These are phyloP conservation scores for Drosophila tripunctata DNA, from an alignment of 2,888 invertebrate species.

Conservation along the genomic window DNA sequence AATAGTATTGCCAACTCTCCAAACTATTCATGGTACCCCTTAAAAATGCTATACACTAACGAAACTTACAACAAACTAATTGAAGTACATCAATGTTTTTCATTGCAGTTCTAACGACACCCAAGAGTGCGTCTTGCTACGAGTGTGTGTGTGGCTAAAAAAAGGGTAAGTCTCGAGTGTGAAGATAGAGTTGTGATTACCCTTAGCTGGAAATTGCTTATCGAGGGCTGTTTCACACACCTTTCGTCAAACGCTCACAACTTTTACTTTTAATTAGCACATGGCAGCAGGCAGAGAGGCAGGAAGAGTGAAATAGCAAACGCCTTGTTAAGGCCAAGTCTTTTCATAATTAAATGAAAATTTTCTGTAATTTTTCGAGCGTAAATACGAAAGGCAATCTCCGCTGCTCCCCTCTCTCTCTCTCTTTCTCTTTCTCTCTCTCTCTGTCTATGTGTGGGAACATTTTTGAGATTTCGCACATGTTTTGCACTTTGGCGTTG, in stretches of 20 bases:
- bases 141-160: slow-evolving; percentile 2
- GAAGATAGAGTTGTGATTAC: slow-evolving; percentile 64
- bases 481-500: slow-evolving; percentile 53
- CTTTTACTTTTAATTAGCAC: slow-evolving; percentile 55
- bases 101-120: slow-evolving; percentile 69
- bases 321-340: slow-evolving; percentile 24
- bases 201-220: slow-evolving; percentile 39
- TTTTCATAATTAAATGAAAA: slow-evolving; percentile 77
- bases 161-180: slow-evolving; percentile 43
- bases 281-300: slow-evolving; percentile 20
- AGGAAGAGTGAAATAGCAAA: background rate
- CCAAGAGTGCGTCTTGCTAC: slow-evolving; percentile 35
- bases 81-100: slow-evolving; percentile 60
- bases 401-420: background rate
- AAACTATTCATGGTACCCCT: background rate
- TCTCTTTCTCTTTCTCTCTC: background rate
- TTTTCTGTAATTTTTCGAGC: slow-evolving; percentile 68
- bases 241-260: slow-evolving; percentile 24
- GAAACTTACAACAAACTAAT: slow-evolving; percentile 53
- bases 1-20: background rate
- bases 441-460: slow-evolving; percentile 56
- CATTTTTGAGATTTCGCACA: slow-evolving; percentile 71
- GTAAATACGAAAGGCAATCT: slow-evolving; percentile 63
- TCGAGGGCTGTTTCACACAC: slow-evolving; percentile 33
- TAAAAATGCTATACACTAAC: background rate